Base-by-base conservation (phyloP, 2,888 invertebrate species). In the Platycheirus rosarum region DNA sequence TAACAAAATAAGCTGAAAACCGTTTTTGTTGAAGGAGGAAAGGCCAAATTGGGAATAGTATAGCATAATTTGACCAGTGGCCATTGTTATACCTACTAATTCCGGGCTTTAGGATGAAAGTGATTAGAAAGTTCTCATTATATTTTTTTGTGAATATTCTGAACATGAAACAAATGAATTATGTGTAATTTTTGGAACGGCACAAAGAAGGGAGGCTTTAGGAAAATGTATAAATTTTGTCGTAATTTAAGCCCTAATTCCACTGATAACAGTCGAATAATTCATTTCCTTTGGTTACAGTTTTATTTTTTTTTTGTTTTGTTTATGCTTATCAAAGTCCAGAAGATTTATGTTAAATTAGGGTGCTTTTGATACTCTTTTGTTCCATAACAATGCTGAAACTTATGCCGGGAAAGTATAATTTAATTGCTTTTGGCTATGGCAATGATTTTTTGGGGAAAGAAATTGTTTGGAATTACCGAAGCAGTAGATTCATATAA, bases 1-100 rank as follows among this genome's bases (percentile, higher is more conserved):
- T 2, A 57, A 42, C 42, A 26, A 26, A 60, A 18, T 44, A 57
- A 40, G 40, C 26, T 40, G 20, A 2, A 53, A 35, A n/a, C n/a
- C n/a, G n/a, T n/a, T 16, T 32, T 20, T 1, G n/a, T 6, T 16
- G 8, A 20, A 20, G 7, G 14, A 35, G 13, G n/a, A 23, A 23
- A 40, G n/a, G n/a, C n/a, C n/a, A n/a, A n/a, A n/a, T n/a, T n/a
- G 57, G 57, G 29, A 29, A 18, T 26, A 29, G n/a, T 7, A 8
- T 60, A 29, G 60, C 26, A 60, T 60, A 60, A 60, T 60, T 60
- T 60, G 60, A 60, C 60, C 60, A 60, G 29, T 60, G 60, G 5
- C 42, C 60, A 29, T 60, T 29, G 57, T 40, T 55, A 7, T 51
- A 16, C 6, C n/a, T n/a, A n/a, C 7, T 26, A 23, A 18, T 26